A percentile compares a stretch with the other conserved stretches of the same genome.
Evolutionary conservation across 2,797 vertebrate species (phyloP).

Genomic region (Acanthiza pusilla): DNA sequence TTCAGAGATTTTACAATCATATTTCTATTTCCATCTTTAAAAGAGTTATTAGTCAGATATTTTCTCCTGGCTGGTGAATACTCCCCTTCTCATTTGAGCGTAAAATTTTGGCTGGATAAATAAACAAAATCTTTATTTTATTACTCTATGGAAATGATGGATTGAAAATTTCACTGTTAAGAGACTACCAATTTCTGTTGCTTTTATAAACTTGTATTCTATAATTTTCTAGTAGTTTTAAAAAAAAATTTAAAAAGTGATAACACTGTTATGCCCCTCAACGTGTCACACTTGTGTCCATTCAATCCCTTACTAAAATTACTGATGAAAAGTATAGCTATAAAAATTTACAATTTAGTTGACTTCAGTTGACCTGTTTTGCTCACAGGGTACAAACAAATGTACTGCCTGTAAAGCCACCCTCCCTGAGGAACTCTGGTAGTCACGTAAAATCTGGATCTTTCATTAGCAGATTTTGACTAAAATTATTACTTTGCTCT

Average conservation of each 20-base stretch:
- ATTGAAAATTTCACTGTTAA: not conserved
- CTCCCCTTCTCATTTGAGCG: not conserved
- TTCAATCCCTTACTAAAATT: constrained; percentile 21
- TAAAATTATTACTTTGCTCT: not conserved
- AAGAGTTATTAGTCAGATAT: not conserved
- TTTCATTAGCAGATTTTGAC: not conserved
- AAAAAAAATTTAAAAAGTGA: constrained; percentile 41
- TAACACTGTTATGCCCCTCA: not conserved
- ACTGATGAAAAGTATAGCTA: not conserved
- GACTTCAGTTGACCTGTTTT: not conserved
- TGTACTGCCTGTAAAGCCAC: accelerated
- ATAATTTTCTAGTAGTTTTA: not conserved
- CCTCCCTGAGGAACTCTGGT: not conserved
- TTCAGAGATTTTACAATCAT: not conserved
- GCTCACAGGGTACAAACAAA: not conserved
- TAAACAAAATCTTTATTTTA: not conserved
- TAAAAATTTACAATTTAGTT: not conserved
- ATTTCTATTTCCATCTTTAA: not conserved
- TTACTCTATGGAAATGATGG: not conserved
- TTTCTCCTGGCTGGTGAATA: not conserved
- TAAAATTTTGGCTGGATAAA: not conserved
- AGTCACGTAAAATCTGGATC: not conserved
- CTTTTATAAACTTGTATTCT: not conserved
- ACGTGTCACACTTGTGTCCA: not conserved
- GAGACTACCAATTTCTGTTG: not conserved